Evolutionary conservation across 2,888 invertebrate species (phyloP), one percentile per base, ranked within the genome.

Genomic region (Plebejus argus): DNA sequence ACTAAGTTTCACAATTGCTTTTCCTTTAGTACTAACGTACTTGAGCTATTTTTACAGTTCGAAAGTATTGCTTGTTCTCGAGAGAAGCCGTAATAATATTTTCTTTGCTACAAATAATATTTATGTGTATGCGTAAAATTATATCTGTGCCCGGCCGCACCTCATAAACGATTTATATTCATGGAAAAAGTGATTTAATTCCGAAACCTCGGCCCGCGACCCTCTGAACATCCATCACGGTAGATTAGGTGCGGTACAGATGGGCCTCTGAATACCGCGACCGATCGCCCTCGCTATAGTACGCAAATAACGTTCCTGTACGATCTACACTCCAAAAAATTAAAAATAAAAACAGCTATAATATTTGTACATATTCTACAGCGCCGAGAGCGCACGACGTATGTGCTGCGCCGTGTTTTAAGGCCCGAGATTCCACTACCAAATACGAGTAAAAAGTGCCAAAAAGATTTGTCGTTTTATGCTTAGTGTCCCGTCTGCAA

Each of bases 111-210:
- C 12, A 23, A 23, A 61, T 61, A 20, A 20, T 4, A 23, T 23
- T 61, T 23, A 61, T 58, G 5, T 8, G n/a, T 20, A 8, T 8
- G 20, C 7, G 58, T 58, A 58, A 61, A 61, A 61, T 23, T 10
- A 61, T 61, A 61, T 23, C 61, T 23, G 20, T 18, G 61, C 23
- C 61, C 12, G 61, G 61, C 61, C 61, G 20, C 61, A 23, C 61
- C 61, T 61, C 61, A 61, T 61, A 23, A 61, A 23, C 61, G 23
- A 61, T 61, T 61, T 61, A 61, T 61, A 61, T 61, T 61, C 61
- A 61, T 61, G 61, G 61, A 61, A 61, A 61, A 61, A 61, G 61
- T 61, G 61, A 61, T 61, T 61, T 61, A 61, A 61, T 61, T 20
- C 61, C 12, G 12, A 23, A 61, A 12, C 12, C 61, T 23, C 61